A percentile compares a stretch with the other conserved stretches of the same genome.
Conservation (phyloP, 2,797 vertebrate genomes). For the Trachops cirrhosus region DNA sequence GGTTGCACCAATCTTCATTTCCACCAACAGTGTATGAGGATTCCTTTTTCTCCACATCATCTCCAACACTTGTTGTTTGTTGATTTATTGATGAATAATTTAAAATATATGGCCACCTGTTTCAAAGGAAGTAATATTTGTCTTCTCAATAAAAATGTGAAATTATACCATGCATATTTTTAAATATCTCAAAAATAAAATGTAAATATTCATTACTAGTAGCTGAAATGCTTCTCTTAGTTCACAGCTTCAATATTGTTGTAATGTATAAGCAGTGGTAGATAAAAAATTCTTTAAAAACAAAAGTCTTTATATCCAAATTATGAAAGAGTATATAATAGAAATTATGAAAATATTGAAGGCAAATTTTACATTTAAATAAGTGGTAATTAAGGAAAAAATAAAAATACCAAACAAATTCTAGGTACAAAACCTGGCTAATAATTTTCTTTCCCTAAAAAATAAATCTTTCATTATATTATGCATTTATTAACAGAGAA, state of each 20-base stretch:
- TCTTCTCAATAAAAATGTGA: neutral
- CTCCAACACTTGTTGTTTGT: neutral
- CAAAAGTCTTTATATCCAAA: neutral
- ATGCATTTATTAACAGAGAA: neutral
- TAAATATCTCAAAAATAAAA: neutral
- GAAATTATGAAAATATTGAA: neutral
- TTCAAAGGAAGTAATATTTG: neutral
- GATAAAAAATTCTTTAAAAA: neutral
- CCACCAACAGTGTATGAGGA: neutral
- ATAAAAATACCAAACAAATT: neutral
- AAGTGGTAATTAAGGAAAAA: neutral
- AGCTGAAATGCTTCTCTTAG: neutral
- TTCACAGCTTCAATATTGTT: neutral
- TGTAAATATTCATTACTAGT: neutral
- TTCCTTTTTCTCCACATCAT: neutral
- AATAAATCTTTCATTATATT: neutral
- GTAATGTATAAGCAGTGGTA: neutral
- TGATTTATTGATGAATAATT: neutral
- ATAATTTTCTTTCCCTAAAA: neutral
- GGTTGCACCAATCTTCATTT: neutral
- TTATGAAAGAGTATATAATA: neutral
- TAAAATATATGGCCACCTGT: neutral
- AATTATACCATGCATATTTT: neutral
- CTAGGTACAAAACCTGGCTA: neutral
- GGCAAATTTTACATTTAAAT: neutral